Evolutionary conservation across 2,888 invertebrate species (phyloP), one percentile per base, ranked within the genome.

Genomic region (Rosalia funebris): DNA sequence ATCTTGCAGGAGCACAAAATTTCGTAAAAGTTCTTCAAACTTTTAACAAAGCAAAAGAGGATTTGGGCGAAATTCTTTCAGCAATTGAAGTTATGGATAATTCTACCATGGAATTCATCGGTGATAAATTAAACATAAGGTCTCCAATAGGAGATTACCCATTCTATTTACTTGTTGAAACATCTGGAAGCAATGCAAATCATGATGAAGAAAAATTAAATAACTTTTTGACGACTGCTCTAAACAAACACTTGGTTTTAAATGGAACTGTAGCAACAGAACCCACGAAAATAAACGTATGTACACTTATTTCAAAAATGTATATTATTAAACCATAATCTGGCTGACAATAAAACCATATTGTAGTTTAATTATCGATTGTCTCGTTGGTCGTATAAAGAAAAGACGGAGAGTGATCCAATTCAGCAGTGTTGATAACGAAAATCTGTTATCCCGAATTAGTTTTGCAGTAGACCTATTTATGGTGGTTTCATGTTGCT

Each of bases 51-150:
- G 92, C 95, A 0, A 92, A 90, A 78, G 80, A 80, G 0, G 86
- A 88, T 16, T 82, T 97, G 14, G 92, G 91, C 0, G 98, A 98
- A 83, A 93, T 96, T 67, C 81, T 99, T 42, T 97, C 97, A 2
- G 95, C 98, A 0, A 96, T 95, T 81, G 98, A 99, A 84, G 89
- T 98, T 83, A 91, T 98, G 68, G 98, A 98, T 81, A 83, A 83
- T 10, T 81, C 82, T 17, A 87, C 93, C 0, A 85, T 98, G 75
- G 84, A 85, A 12, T 83, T 87, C 52, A 87, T 89, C 0, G 83
- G 85, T 2, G 79, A 84, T 32, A 86, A 89, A 72, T 84, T 88
- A 34, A 84, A 85, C 1, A 71, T 89, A 34, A 81, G 80, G 53
- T 85, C 87, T 34, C 89, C 89, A 5, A 86, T 90, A 64, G 82